phyloP scores from a whole-genome alignment of 2,888 invertebrate genomes.

The Drepanosiphum platanoidis region DNA sequence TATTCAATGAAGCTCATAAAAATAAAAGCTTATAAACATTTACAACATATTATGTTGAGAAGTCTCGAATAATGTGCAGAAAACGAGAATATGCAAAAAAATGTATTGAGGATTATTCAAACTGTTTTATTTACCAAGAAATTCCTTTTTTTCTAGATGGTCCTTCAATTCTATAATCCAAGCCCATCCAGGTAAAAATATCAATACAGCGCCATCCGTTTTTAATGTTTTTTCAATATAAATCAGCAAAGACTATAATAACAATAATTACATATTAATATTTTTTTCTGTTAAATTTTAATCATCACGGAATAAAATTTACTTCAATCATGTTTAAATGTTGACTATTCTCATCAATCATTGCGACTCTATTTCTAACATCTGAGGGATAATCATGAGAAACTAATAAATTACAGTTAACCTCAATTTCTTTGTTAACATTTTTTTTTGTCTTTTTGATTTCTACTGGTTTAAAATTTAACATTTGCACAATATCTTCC shows the following conservation, averaged over 20 bases:
- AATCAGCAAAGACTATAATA: slow-evolving; percentile 3
- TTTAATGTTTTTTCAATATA: slow-evolving; percentile 67
- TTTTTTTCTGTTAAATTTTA: background rate
- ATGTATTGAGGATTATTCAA: background rate
- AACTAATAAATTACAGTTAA: slow-evolving; percentile 79
- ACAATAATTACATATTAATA: slow-evolving; percentile 1
- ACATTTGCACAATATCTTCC: slow-evolving; percentile 90
- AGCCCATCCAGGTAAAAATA: slow-evolving; percentile 98
- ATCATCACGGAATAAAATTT: slow-evolving; percentile 5
- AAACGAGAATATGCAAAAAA: too few relatives aligned
- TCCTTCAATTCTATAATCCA: slow-evolving; percentile 93
- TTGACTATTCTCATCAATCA: slow-evolving; percentile 88
- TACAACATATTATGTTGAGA: too few relatives aligned
- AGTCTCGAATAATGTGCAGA: too few relatives aligned
- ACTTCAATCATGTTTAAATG: slow-evolving; percentile 91
- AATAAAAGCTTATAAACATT: too few relatives aligned
- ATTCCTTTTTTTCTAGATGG: slow-evolving; percentile 78
- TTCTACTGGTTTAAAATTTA: slow-evolving; percentile 81
- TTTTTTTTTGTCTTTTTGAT: slow-evolving; percentile 78
- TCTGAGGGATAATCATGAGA: slow-evolving; percentile 67
- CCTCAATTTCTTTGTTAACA: slow-evolving; percentile 73
- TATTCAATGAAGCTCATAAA: too few relatives aligned
- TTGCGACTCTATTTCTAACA: slow-evolving; percentile 78
- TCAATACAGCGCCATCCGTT: slow-evolving; percentile 85
- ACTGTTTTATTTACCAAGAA: slow-evolving; percentile 69